phyloP scores from a whole-genome alignment of 2,797 vertebrate species.

The Cryptoprocta ferox region DNA sequence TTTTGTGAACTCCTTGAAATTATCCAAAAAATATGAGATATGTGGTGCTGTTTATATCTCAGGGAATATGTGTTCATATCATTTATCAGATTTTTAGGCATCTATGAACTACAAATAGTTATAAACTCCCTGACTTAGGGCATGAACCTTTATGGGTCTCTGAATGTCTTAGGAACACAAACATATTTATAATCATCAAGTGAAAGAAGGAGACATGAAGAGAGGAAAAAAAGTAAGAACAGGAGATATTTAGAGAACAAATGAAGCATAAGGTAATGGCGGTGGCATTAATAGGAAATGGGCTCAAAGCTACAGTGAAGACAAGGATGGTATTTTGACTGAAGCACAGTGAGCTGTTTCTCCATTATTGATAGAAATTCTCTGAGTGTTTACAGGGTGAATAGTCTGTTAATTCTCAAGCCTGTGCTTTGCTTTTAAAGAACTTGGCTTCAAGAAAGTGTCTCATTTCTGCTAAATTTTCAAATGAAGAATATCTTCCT shows the following conservation, averaged over 20 bases:
- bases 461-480: background rate
- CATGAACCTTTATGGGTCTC: background rate
- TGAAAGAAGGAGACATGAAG: background rate
- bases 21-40: background rate
- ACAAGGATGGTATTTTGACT: background rate
- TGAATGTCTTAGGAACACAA: background rate
- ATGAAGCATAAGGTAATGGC: background rate
- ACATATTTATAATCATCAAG: background rate
- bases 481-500: background rate
- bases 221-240: background rate
- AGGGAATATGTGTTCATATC: background rate
- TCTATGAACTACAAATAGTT: background rate
- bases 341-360: background rate
- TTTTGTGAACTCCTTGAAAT: conserved; percentile 6
- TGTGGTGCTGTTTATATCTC: background rate
- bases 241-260: background rate
- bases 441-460: background rate
- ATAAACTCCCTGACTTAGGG: background rate
- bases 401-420: background rate
- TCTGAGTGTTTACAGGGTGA: background rate
- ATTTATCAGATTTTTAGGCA: background rate
- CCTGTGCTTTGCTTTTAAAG: conserved; percentile 14
- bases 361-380: background rate
- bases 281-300: background rate
- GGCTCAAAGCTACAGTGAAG: background rate